Base-by-base conservation (phyloP, 2,113 vertebrate genomes). In the Argyrosomus japonicus region DNA sequence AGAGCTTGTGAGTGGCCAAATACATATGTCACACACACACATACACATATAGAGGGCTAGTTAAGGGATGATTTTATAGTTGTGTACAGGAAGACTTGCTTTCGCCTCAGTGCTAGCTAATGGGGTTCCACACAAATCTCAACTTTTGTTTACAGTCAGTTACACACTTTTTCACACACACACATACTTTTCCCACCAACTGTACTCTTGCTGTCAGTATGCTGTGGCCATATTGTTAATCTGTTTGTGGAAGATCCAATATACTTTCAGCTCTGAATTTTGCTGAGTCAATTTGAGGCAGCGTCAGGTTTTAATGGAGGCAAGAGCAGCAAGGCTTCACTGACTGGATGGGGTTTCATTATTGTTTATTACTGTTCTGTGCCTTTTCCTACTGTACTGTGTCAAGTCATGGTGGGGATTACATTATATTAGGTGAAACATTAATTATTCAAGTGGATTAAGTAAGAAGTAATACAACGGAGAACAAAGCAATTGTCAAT, bases 1-100 rank as follows among this genome's bases (percentile, higher is more conserved):
- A 93, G 97, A 99, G 75, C 94, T 99, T 93, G 98, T 99, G 94
- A 97, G 97, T 92, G 19, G 13, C 47, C 25, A 61, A 13, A 72
- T 12, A 67, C 50, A 68, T n/a, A 58, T 27, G 13, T 11, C 29
- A 17, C 36, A 63, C 62, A 27, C 63, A 47, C 63, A 65, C 56
- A 60, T 36, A 32, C 23, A 25, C 8, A 63, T 54, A 64, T 43
- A 69, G 7, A 9, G 36, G 36, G 36, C 36, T 40, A 23, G 21
- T 40, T 14, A 47, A 67, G 0, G 5, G 74, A 27, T 23, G 27
- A 77, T 71, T 40, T 51, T 43, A 48, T 19, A 2, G 36, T 50
- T 36, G 19, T 27, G n/a, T 75, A 21, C 36, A 25, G 58, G 12
- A 56, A 69, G 27, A 27, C 62, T 56, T 23, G 21, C 71, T 76